Base-by-base conservation (phyloP, 1,140 invertebrate genomes). In the Marisa cornuarietis region DNA sequence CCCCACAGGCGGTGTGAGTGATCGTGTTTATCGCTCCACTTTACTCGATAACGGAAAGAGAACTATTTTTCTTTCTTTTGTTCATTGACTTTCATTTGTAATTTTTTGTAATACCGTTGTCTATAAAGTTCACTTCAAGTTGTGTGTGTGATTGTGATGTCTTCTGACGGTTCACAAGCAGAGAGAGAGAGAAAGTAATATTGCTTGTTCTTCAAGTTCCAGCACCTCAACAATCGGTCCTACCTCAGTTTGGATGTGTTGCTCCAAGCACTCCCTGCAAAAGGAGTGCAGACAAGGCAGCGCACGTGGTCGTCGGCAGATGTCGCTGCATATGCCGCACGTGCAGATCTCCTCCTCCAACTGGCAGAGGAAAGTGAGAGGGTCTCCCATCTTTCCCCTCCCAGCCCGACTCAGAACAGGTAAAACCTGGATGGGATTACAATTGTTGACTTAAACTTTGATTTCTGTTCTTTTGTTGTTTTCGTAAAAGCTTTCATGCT, bases 221-320 rank as follows among this genome's bases (percentile, higher is more conserved):
- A 22, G 52, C 42, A 72, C 71, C 16, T 31, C 22, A 10, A 49
- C 13, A 22, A 22, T 16, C 52, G 52, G 62, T 68, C 71, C 49
- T 51, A 73, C 71, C 71, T 73, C 76, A 42, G 79, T 58, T 42
- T 65, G 31, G 14, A 83, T 77, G 73, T 79, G 76, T 8, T 54
- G 54, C 8, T 31, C 61, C 16, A 83, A 69, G 58, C 82, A 83
- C 20, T 69, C 65, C 16, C 24, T 42, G 65, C 82, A 83, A 54
- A 81, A 83, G 0, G 79, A 79, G 71, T 83, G 82, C 11, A 83
- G 82, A 65, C 82, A 83, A 20, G 82, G 82, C 31, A 83, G 58
- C 10, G 76, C 51, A 7, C 82, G 79, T 8, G 82, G 82, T 20
- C 65, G 14, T 0, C 61, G 69, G 49, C 74, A 83, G n/a, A 20